These are phyloP conservation scores for Pinctada fucata DNA, from an alignment of 2,888 invertebrate species.

Conservation along the genomic window DNA sequence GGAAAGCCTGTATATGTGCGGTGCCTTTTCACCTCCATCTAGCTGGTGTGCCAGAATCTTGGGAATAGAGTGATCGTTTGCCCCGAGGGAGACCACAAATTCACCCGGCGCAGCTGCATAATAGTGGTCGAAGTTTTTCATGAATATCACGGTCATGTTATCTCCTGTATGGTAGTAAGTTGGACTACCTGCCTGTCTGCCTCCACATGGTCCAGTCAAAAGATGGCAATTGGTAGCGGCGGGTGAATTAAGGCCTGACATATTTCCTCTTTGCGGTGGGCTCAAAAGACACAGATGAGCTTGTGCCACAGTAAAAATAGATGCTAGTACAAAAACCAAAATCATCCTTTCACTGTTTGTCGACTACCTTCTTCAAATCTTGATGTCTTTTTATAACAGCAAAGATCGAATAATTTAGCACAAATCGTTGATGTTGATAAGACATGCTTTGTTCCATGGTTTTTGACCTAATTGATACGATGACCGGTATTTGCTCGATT, in stretches of 20 bases:
- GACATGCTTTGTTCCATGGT: too few species aligned
- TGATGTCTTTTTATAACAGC: too few species aligned
- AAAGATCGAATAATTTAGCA: too few species aligned
- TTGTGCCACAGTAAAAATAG: background rate
- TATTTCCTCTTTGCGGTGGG: constrained; percentile 15
- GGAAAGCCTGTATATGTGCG: background rate
- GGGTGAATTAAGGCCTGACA: background rate
- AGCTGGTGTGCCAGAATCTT: constrained; percentile 5
- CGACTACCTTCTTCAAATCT: too few species aligned
- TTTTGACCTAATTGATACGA: too few species aligned
- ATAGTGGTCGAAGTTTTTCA: constrained; percentile 10
- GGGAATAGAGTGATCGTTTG: background rate
- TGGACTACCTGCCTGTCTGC: background rate
- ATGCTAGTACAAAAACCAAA: too few species aligned
- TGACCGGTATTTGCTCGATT: too few species aligned
- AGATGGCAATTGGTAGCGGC: background rate
- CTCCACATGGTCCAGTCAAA: constrained; percentile 9
- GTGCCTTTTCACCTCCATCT: constrained; percentile 3
- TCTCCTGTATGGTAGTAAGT: background rate
- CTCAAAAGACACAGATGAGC: constrained; percentile 13
- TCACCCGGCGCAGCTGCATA: background rate
- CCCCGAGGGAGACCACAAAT: constrained; percentile 10
- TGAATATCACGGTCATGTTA: constrained; percentile 3
- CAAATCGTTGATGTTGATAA: too few species aligned
- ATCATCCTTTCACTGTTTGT: too few species aligned